Percentiles rank a stretch among this genome's conserved stretches.
Evolutionary conservation across 2,888 invertebrate species (phyloP).

Genomic region (Aleiodes testaceus): DNA sequence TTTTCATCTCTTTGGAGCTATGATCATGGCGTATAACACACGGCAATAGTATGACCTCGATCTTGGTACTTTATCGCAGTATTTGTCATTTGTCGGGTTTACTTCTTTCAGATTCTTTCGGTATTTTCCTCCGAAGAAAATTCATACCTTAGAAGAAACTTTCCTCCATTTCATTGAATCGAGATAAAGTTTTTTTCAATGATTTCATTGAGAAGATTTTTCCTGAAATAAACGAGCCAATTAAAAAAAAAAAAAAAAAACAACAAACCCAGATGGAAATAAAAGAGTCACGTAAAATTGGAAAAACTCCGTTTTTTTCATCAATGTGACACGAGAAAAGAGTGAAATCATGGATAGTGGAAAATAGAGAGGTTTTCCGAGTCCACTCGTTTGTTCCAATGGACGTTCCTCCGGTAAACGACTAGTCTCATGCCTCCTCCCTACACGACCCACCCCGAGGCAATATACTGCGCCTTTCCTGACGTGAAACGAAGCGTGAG

Average conservation of each 20-base stretch:
- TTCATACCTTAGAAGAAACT: too few relatives aligned
- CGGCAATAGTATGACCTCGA: slow-evolving; percentile 24
- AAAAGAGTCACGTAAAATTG: too few relatives aligned
- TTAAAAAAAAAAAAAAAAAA: too few relatives aligned
- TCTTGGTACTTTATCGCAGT: slow-evolving; percentile 27
- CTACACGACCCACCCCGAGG: neutral
- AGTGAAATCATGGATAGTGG: slow-evolving; percentile 25
- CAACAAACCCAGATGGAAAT: too few relatives aligned
- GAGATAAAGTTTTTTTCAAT: too few relatives aligned
- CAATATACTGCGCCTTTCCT: neutral
- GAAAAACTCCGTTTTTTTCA: too few relatives aligned
- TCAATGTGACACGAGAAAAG: too few relatives aligned
- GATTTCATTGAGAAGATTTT: too few relatives aligned
- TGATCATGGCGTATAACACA: slow-evolving; percentile 6
- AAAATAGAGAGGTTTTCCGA: neutral
- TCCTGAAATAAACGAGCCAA: too few relatives aligned
- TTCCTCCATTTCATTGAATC: too few relatives aligned
- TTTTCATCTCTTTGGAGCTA: neutral
- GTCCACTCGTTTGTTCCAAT: slow-evolving; percentile 22
- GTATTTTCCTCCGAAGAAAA: neutral
- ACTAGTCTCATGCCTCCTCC: slow-evolving; percentile 1
- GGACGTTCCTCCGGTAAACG: slow-evolving; percentile 15
- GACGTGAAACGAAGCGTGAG: slow-evolving; percentile 19
- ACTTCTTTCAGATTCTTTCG: neutral
- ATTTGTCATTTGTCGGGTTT: slow-evolving; percentile 37